Percentiles rank a stretch among this genome's conserved stretches.
Evolutionary conservation across 2,797 vertebrate species (phyloP).

Genomic region (Tachyglossus aculeatus): DNA sequence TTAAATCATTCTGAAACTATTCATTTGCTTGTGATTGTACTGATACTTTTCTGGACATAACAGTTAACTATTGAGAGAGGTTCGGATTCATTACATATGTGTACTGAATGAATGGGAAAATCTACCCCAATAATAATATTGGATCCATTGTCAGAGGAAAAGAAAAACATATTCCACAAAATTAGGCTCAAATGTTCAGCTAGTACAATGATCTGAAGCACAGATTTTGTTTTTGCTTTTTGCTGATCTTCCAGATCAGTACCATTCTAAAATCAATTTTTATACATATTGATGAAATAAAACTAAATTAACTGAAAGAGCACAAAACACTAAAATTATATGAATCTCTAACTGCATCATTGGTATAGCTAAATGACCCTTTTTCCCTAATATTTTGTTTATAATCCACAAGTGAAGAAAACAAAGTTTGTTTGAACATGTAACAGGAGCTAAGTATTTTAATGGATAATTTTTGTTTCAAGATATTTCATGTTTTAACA

Average conservation of each 20-base stretch:
- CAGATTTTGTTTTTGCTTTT: neutral
- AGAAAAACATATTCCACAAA: neutral
- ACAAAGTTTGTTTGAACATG: neutral
- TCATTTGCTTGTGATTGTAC: slow-evolving; percentile 38
- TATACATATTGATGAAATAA: neutral
- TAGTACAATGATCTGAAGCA: neutral
- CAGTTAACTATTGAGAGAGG: slow-evolving; percentile 30
- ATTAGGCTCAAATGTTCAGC: neutral
- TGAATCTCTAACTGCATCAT: too few relatives aligned
- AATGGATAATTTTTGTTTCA: fast-evolving
- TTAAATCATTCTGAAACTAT: slow-evolving; percentile 36
- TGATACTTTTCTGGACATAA: slow-evolving; percentile 47
- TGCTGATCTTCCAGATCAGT: neutral
- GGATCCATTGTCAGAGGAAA: slow-evolving; percentile 2
- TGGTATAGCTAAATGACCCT: too few relatives aligned
- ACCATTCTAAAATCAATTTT: neutral
- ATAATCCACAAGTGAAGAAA: too few relatives aligned
- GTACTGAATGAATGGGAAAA: slow-evolving; percentile 52
- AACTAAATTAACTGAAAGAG: neutral
- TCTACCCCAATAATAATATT: neutral
- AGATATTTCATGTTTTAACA: too few relatives aligned
- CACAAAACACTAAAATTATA: too few relatives aligned
- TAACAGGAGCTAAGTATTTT: neutral
- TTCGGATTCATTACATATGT: slow-evolving; percentile 41
- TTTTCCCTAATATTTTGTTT: too few relatives aligned